Evolutionary conservation across 2,888 invertebrate genomes (phyloP), one percentile per base, ranked within the genome.

Genomic region (Sthenelais limicola): DNA sequence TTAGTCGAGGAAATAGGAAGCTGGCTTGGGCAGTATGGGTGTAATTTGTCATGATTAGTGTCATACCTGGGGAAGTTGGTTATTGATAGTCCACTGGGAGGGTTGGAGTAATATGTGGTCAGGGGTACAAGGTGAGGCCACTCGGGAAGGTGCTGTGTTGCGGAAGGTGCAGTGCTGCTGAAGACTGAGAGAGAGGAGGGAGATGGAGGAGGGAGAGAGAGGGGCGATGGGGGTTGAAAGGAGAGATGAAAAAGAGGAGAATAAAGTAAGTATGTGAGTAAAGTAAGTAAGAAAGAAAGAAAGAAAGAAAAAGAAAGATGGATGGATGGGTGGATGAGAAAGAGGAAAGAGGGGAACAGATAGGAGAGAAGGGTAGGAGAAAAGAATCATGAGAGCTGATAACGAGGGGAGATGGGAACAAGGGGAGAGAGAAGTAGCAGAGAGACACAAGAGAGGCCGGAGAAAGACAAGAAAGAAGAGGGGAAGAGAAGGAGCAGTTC

Each of bases 31-130:
- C 62, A 38, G 1, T 3, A 24, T 18, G 62, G 38, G 62, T 38
- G 62, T 62, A 62, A 62, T 62, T 62, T 62, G 62, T 62, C 62
- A 62, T 62, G 62, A 62, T 62, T 62, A 62, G 62, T 43, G 62
- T 62, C 62, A 62, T 38, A 24, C 24, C 21, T 24, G 3, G 35
- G 35, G 24, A 43, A 24, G 3, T 3, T 38, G 62, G 62, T 62
- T 62, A 62, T 62, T 62, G 62, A 62, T 62, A 62, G 35, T 3
- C 26, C 38, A 26, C 38, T 26, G 5, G 12, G 12, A 24, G 62
- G 43, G 43, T 62, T 43, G 26, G 62, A 62, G 62, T 62, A 62
- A 62, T 62, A 38, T 62, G n/a, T 24, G 56, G 1, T 2, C 15
- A 30, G 52, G 21, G 52, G 52, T 15, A 52, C 15, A 30, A 30